Conservation (phyloP, 2,113 vertebrate species). For the Muntiacus reevesi region DNA sequence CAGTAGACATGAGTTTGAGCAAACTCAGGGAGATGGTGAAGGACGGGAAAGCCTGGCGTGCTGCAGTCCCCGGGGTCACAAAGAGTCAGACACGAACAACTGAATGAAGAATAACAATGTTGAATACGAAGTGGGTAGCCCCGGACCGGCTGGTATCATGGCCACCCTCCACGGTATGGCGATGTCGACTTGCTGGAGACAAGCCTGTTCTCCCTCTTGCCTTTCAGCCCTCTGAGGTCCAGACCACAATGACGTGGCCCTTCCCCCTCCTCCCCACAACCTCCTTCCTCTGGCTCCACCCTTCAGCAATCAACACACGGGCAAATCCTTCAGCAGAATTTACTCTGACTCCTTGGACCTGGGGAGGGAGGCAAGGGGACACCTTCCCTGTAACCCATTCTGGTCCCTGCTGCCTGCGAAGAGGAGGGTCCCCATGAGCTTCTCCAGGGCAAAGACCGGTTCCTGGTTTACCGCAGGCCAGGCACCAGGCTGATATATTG, state of each 20-base stretch:
- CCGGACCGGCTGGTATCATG: fast-evolving
- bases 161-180: not conserved
- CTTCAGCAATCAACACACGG: not conserved
- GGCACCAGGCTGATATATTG: not conserved
- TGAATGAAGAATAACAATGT: not conserved
- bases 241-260: not conserved
- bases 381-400: not conserved
- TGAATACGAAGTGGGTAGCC: not conserved
- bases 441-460: not conserved
- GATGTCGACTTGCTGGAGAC: not conserved
- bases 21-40: not conserved
- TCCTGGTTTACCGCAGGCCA: not conserved
- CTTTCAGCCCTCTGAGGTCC: not conserved
- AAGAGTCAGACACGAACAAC: not conserved
- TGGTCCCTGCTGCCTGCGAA: not conserved
- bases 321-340: not conserved
- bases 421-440: not conserved
- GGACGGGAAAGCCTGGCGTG: not conserved
- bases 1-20: not conserved
- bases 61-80: not conserved
- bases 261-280: not conserved
- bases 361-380: no score
- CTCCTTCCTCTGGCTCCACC: not conserved
- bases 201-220: not conserved
- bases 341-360: not conserved